A percentile compares a stretch with the other conserved stretches of the same genome.
Evolutionary conservation across 2,797 vertebrate genomes (phyloP).

Genomic region (Podargus strigoides): DNA sequence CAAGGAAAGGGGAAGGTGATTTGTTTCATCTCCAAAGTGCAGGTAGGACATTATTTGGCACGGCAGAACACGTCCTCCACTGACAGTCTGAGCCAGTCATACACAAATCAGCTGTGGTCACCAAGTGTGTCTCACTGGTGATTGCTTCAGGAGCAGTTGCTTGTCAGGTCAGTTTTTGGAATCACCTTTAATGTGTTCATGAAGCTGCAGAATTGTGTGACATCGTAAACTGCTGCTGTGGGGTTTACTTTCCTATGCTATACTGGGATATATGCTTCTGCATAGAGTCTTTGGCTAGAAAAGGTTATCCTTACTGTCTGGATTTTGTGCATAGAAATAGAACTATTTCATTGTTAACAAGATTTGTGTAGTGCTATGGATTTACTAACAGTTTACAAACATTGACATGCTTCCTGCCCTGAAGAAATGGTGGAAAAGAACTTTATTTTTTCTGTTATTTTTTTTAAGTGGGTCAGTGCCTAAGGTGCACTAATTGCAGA

Average conservation of each 20-base stretch:
- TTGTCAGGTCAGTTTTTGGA: neutral
- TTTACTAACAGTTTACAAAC: slow-evolving; percentile 19
- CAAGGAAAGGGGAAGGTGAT: neutral
- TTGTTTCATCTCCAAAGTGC: neutral
- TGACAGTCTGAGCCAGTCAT: neutral
- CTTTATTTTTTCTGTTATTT: neutral
- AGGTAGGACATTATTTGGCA: neutral
- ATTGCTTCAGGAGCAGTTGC: neutral
- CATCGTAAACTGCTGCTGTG: neutral
- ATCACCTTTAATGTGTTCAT: neutral
- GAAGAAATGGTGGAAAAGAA: slow-evolving; percentile 2
- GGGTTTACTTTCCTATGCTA: neutral
- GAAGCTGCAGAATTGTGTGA: neutral
- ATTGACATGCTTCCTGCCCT: slow-evolving; percentile 10
- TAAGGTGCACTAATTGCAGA: slow-evolving; percentile 39
- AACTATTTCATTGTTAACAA: slow-evolving; percentile 12
- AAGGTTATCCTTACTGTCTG: neutral
- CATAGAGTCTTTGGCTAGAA: neutral
- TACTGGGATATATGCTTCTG: neutral
- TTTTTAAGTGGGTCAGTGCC: slow-evolving; percentile 48
- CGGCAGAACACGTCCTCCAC: accelerated
- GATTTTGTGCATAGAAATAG: neutral
- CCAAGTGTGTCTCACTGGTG: neutral
- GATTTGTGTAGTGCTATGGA: neutral
- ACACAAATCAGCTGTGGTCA: neutral